phyloP scores from a whole-genome alignment of 2,113 vertebrate species.

The Osmerus mordax region DNA sequence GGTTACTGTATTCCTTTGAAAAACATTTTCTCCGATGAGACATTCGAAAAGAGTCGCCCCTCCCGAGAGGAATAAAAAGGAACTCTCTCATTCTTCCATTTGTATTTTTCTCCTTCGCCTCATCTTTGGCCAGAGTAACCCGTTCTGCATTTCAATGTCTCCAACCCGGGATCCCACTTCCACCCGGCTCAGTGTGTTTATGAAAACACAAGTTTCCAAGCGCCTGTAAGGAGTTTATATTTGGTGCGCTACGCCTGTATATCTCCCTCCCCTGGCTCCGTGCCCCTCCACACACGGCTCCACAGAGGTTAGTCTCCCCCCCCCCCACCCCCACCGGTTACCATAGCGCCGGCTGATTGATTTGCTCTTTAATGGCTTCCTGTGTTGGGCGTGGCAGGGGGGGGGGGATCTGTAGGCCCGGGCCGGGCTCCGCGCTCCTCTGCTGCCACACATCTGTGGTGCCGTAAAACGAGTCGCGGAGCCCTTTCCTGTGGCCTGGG shows the following conservation, averaged over 20 bases:
- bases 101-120: neutral
- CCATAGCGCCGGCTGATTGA: constrained; percentile 63
- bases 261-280: constrained; percentile 52
- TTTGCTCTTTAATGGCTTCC: constrained; percentile 68
- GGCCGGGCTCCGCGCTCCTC: constrained; percentile 33
- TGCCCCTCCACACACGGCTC: constrained; percentile 60
- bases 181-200: constrained; percentile 55
- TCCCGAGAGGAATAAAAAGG: constrained; percentile 40
- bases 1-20: constrained; percentile 39
- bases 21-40: constrained; percentile 34
- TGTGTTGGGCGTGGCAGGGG: constrained; percentile 53
- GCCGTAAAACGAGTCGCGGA: constrained; percentile 62
- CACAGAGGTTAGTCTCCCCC: constrained; percentile 47
- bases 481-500: constrained; percentile 64
- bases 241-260: constrained; percentile 45
- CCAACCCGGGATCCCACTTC: constrained; percentile 50
- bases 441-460: constrained; percentile 59
- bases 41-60: constrained; percentile 26
- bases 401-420: constrained; percentile 62
- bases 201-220: constrained; percentile 64
- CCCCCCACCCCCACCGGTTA: constrained; percentile 27
- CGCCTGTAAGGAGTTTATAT: constrained; percentile 62
- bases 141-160: constrained; percentile 53
- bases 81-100: neutral
- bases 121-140: constrained; percentile 26